These are phyloP conservation scores for Adrianichthys oophorus DNA, from an alignment of 2,797 vertebrate species.

Conservation along the genomic window DNA sequence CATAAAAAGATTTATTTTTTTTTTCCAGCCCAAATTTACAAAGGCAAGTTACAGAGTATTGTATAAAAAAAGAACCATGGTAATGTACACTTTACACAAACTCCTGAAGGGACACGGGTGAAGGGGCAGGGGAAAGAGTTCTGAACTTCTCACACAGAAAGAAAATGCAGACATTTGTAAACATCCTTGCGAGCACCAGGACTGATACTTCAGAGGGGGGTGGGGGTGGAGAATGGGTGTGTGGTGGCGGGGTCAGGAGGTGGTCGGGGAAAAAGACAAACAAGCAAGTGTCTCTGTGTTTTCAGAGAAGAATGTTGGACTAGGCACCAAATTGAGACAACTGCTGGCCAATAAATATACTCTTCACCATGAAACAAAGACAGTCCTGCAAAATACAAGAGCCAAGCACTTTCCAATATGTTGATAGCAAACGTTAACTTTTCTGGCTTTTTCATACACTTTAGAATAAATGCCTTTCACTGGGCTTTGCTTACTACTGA, in stretches of 20 bases:
- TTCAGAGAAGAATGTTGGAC: slow-evolving; percentile 76
- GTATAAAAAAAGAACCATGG: slow-evolving; percentile 93
- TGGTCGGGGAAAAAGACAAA: slow-evolving; percentile 48
- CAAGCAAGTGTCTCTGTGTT: slow-evolving; percentile 66
- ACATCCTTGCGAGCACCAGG: slow-evolving; percentile 83
- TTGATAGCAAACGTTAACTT: slow-evolving; percentile 73
- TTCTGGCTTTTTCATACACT: slow-evolving; percentile 76
- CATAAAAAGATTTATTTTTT: slow-evolving; percentile 99
- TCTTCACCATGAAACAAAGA: slow-evolving; percentile 79
- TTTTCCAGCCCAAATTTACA: slow-evolving; percentile 96
- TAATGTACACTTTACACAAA: slow-evolving; percentile 99
- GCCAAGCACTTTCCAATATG: slow-evolving; percentile 79
- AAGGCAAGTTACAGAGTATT: slow-evolving; percentile 93
- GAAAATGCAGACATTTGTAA: slow-evolving; percentile 82
- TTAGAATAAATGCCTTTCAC: slow-evolving; percentile 76
- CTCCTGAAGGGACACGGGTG: slow-evolving; percentile 79
- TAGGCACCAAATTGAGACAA: slow-evolving; percentile 77
- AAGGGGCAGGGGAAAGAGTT: slow-evolving; percentile 61
- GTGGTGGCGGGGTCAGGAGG: slow-evolving; percentile 39
- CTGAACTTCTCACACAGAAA: slow-evolving; percentile 75
- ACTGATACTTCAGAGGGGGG: slow-evolving; percentile 55
- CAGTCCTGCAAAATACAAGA: slow-evolving; percentile 77
- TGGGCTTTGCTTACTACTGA: slow-evolving; percentile 75
- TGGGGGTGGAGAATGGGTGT: not conserved
- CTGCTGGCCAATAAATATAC: slow-evolving; percentile 80